Conservation (phyloP, 2,888 invertebrate species). For the Crioceris asparagi region DNA sequence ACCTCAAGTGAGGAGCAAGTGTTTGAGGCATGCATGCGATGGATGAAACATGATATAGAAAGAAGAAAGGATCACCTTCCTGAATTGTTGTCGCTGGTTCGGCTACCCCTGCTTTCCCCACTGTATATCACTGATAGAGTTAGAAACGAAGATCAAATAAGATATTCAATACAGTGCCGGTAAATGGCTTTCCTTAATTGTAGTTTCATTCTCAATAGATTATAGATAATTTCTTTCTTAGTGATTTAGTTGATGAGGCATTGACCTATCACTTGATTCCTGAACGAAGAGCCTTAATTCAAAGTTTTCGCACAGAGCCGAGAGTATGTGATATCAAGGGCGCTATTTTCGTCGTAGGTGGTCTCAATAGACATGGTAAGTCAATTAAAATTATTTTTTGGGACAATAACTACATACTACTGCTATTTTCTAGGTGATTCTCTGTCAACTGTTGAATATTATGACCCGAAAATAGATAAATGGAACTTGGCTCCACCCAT, state of each 20-base stretch:
- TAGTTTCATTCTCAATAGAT: not conserved
- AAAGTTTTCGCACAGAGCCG: constrained; percentile 65
- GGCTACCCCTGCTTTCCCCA: constrained; percentile 71
- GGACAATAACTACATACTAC: not conserved
- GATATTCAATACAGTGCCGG: constrained; percentile 68
- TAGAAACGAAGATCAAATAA: constrained; percentile 65
- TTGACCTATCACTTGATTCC: constrained; percentile 82
- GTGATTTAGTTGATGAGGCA: constrained; percentile 78
- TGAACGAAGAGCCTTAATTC: constrained; percentile 64
- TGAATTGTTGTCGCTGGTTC: constrained; percentile 60
- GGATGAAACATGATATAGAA: constrained; percentile 57
- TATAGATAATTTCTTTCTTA: constrained; percentile 23
- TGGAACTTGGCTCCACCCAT: constrained; percentile 75
- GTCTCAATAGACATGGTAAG: constrained; percentile 65
- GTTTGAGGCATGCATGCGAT: constrained; percentile 73
- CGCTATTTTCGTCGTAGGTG: constrained; percentile 79
- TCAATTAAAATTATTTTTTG: too few relatives aligned
- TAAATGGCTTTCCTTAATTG: constrained; percentile 24
- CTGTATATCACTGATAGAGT: constrained; percentile 73
- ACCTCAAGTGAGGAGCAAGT: constrained; percentile 60
- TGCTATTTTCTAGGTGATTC: constrained; percentile 50
- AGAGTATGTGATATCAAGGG: constrained; percentile 68
- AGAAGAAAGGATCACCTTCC: constrained; percentile 50
- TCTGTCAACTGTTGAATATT: constrained; percentile 74
- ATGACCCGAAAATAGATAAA: constrained; percentile 56